Evolutionary conservation across 2,113 vertebrate genomes (phyloP).

Genomic region (Panurus biarmicus): DNA sequence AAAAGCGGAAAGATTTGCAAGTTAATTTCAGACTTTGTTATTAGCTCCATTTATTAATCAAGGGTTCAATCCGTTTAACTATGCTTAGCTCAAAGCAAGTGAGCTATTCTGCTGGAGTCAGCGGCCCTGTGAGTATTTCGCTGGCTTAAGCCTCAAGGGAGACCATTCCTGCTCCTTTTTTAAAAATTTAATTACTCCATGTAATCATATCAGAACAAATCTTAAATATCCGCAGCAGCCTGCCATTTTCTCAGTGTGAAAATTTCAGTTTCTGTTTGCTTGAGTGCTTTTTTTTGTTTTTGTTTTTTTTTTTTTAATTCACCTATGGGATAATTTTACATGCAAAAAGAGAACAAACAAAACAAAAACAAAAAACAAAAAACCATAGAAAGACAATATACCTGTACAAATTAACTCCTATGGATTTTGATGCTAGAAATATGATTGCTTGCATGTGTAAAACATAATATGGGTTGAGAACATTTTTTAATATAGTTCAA

Average conservation of each 20-base stretch:
- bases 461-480: neutral
- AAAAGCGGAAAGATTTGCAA: neutral
- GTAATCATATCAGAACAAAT: neutral
- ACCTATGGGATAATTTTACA: neutral
- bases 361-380: no score
- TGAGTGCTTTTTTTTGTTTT: neutral
- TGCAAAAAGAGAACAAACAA: no score
- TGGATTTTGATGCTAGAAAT: neutral
- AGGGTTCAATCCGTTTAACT: neutral
- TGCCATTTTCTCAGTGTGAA: neutral
- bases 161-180: neutral
- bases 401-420: neutral
- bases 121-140: neutral
- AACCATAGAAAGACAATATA: no score
- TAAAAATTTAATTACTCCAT: neutral
- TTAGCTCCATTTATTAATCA: neutral
- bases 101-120: neutral
- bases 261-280: neutral
- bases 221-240: neutral
- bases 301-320: neutral
- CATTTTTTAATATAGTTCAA: neutral
- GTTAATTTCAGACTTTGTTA: neutral
- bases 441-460: neutral
- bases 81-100: neutral
- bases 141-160: neutral